Base-by-base conservation (phyloP, 2,888 invertebrate species). In the Leptopilina syphax region DNA sequence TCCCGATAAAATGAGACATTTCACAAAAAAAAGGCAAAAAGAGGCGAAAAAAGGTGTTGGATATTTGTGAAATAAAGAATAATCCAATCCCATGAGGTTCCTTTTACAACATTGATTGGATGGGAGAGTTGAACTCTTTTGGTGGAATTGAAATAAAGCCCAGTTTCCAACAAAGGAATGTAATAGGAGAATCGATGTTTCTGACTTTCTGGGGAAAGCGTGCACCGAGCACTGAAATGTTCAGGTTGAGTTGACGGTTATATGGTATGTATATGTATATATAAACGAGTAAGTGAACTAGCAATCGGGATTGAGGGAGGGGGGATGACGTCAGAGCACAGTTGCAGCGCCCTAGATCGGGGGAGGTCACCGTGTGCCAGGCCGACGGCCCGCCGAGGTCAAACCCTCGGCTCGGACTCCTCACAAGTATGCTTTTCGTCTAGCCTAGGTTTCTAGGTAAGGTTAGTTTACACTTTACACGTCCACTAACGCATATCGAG, bases 371-470 rank as follows among this genome's bases (percentile, higher is more conserved):
- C 89, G 89, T 89, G 89, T 88, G 88, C 90, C 91, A 87, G 91
- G 92, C 91, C 91, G 91, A 91, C 89, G 92, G 90, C 91, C 92
- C 89, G 88, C 83, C 92, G 92, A 92, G 92, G 92, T 91, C 92
- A 89, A 90, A 91, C 90, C 90, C 91, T 91, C 88, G 86, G 87
- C 91, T 91, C 88, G 86, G 87, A 87, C 88, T 87, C 86, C 84
- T 82, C 84, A 81, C 84, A 78, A 81, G 80, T 82, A 84, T 83
- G 83, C 82, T 84, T 81, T 83, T 81, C 83, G 80, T 89, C 89
- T 89, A 89, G 89, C 85, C 86, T 73, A 73, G 57, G 86, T 89
- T 89, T 89, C 89, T 89, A 89, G 89, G 89, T 88, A 87, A 85
- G 85, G 83, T 87, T 86, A 83, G 85, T 84, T 88, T 88, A 87